Evolutionary conservation across 2,797 vertebrate species (phyloP).

Genomic region (Microtus californicus): DNA sequence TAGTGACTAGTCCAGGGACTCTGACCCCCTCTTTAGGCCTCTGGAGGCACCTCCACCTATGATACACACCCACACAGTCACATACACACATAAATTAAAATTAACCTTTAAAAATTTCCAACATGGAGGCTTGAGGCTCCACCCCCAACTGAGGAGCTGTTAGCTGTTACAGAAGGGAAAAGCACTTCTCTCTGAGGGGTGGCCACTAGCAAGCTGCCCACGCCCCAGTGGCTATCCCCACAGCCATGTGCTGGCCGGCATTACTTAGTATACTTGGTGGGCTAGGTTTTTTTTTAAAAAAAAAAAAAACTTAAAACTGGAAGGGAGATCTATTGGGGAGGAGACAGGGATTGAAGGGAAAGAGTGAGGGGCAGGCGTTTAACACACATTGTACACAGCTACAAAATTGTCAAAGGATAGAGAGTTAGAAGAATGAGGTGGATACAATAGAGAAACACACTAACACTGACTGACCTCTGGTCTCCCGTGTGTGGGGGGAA

Average conservation of each 20-base stretch:
- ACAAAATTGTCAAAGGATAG: constrained; percentile 34
- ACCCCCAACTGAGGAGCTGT: not conserved
- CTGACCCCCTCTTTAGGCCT: not conserved
- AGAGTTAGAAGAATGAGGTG: constrained; percentile 73
- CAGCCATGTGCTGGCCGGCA: not conserved
- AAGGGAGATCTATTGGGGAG: not conserved
- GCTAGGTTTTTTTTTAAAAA: not conserved
- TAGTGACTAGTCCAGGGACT: not conserved
- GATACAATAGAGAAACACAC: not conserved
- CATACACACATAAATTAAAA: not conserved
- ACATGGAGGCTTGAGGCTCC: no score
- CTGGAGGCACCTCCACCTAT: not conserved
- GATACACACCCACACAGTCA: not conserved
- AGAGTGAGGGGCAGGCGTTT: no score
- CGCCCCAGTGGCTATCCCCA: not conserved
- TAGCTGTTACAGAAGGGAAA: not conserved
- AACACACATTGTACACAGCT: not conserved
- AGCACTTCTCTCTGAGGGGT: not conserved
- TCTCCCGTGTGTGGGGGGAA: not conserved
- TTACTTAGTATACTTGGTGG: not conserved
- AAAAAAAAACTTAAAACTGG: not conserved
- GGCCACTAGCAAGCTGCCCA: not conserved
- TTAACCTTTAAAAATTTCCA: not conserved
- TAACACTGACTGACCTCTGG: not conserved
- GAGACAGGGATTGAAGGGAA: not conserved